Base-by-base conservation (phyloP, 1,140 invertebrate genomes). In the Drosophila tani region DNA sequence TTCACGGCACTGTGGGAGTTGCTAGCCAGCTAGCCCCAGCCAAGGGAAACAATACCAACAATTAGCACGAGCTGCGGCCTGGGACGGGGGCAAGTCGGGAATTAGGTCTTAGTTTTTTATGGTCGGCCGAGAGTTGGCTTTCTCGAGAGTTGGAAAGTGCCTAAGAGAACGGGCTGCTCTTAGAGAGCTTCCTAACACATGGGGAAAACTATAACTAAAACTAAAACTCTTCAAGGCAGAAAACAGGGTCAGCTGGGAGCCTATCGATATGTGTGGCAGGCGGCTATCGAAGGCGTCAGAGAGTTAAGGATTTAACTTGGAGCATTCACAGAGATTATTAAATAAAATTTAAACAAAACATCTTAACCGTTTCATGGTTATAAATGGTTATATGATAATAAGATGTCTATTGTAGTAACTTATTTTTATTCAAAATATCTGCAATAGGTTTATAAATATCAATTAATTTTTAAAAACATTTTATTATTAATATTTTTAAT, bases 81-180 rank as follows among this genome's bases (percentile, higher is more conserved):
- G 62, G 38, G 46, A 62, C 43, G 46, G 46, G 56, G 57, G 71
- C 57, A 55, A 46, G 43, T 67, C 55, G 47, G 45, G 65, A 84
- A 81, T 64, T 69, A 74, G 75, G 79, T 82, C 71, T 80, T 80
- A 70, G 46, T 19, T 68, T 79, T 64, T 64, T 73, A 75, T 81
- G 49, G 49, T 32, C 49, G 43, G 43, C 40, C 49, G 81, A 75
- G 70, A 62, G 74, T 45, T 66, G 49, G 41, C 59, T 38, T 17
- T 19, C 58, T 19, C 32, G 47, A 45, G 38, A 76, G 49, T 40
- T 41, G 15, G 38, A 71, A 56, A 59, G 62, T 38, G 57, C 41
- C 64, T 46, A 66, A 66, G 64, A 38, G 67, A 55, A 21, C 32
- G 21, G 62, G 12, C 17, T 24, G 1, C 38, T 45, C 63, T 46